Evolutionary conservation across 2,888 invertebrate species (phyloP).

Genomic region (Lasioglossum marginatum): DNA sequence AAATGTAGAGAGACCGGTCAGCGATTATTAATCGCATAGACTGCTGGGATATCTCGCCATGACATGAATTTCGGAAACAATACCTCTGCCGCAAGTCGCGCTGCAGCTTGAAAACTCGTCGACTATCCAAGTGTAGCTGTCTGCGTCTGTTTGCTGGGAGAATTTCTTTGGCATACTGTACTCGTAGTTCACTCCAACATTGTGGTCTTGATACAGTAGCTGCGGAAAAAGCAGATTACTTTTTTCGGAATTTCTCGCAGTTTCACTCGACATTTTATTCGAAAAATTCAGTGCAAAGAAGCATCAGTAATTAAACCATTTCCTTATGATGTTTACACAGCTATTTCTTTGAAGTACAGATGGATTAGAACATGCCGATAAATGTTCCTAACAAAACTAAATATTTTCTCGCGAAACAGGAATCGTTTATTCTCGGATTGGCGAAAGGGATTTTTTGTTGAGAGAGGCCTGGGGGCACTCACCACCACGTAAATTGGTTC

Average conservation of each 20-base stretch:
- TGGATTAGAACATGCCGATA: not conserved
- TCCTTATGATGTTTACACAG: not conserved
- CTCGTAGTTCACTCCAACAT: conserved; percentile 94
- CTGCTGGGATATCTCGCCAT: conserved; percentile 8
- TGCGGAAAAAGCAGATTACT: conserved; percentile 77
- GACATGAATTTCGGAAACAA: conserved; percentile 22
- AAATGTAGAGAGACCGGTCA: not conserved
- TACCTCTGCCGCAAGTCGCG: conserved; percentile 96
- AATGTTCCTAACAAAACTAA: not conserved
- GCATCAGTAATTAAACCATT: not conserved
- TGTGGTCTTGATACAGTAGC: conserved; percentile 93
- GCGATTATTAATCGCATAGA: conserved; percentile 29
- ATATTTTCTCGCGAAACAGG: not conserved
- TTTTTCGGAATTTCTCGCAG: not conserved
- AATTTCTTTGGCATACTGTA: conserved; percentile 93
- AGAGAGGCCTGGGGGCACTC: conserved; percentile 78
- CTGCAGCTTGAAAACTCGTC: conserved; percentile 93
- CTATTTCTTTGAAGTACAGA: not conserved
- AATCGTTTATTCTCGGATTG: not conserved
- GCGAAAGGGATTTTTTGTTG: not conserved
- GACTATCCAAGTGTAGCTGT: conserved; percentile 93
- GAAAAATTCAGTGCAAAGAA: not conserved
- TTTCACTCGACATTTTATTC: too few species aligned
- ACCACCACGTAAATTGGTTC: conserved; percentile 95
- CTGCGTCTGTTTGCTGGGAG: conserved; percentile 88